phyloP scores from a whole-genome alignment of 2,113 vertebrate genomes.

The Speoplatyrhinus poulsoni region DNA sequence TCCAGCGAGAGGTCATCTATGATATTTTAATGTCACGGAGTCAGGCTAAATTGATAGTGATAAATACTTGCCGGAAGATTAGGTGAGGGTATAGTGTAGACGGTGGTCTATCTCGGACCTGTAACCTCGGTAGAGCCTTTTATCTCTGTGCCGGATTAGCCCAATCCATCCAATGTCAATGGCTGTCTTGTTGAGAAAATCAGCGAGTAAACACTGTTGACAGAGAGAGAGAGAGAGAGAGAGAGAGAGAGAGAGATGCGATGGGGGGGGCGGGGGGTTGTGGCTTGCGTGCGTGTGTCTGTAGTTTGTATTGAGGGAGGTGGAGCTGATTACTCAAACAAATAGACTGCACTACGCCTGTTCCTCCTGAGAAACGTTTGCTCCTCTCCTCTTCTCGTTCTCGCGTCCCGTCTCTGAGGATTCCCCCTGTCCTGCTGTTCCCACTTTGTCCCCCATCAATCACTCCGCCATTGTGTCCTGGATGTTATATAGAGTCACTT shows the following conservation, averaged over 20 bases:
- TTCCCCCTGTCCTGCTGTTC: constrained; percentile 93
- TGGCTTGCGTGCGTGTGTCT: neutral
- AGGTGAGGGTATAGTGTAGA: constrained; percentile 91
- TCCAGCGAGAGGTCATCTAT: constrained; percentile 71
- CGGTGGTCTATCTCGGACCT: constrained; percentile 89
- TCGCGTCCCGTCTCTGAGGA: constrained; percentile 84
- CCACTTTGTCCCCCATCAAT: constrained; percentile 99
- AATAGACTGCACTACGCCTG: constrained; percentile 95
- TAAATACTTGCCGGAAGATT: constrained; percentile 99
- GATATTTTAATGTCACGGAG: constrained; percentile 79
- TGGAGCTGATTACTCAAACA: constrained; percentile 98
- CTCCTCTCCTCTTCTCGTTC: neutral
- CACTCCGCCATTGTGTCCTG: constrained; percentile 93
- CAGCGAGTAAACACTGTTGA: constrained; percentile 99
- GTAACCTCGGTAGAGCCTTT: constrained; percentile 93
- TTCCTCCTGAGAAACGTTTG: constrained; percentile 86
- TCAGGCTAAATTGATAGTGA: constrained; percentile 95
- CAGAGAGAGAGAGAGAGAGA: constrained; percentile 79
- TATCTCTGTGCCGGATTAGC: constrained; percentile 97
- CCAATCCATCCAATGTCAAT: constrained; percentile 99
- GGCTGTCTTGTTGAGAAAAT: constrained; percentile 99
- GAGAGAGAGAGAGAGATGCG: neutral
- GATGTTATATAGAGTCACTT: constrained; percentile 99
- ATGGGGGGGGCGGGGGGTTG: neutral
- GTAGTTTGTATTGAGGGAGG: constrained; percentile 76